A percentile compares a stretch with the other conserved stretches of the same genome.
Conservation (phyloP, 2,797 vertebrate species). For the Helostoma temminkii region DNA sequence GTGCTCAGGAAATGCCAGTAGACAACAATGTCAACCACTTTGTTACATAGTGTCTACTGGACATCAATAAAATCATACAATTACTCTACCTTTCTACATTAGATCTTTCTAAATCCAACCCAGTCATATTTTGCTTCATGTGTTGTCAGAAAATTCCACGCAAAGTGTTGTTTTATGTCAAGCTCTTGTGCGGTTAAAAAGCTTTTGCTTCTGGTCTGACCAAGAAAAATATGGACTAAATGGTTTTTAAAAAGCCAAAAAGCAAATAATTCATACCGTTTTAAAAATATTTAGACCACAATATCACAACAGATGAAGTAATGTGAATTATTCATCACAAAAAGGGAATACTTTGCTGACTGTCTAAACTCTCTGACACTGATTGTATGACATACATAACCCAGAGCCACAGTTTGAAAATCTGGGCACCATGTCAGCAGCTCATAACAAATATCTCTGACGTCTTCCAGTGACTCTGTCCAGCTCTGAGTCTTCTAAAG, state of each 20-base stretch:
- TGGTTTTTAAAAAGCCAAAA: not conserved
- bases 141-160: conserved; percentile 27
- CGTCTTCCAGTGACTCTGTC: conserved; percentile 17
- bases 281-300: conserved; percentile 1
- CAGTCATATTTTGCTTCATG: conserved; percentile 24
- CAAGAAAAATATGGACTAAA: conserved; percentile 5
- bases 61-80: conserved; percentile 29
- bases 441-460: conserved; percentile 19
- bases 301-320: conserved; percentile 1
- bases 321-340: conserved; percentile 1
- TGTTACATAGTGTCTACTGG: conserved; percentile 5
- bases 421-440: conserved; percentile 4
- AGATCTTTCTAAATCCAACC: not conserved
- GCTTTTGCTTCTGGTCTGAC: conserved; percentile 8
- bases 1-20: not conserved
- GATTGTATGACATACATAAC: conserved; percentile 2
- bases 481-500: not conserved
- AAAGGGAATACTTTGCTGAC: not conserved
- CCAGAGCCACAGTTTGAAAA: not conserved
- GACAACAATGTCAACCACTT: not conserved
- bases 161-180: conserved; percentile 8
- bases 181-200: conserved; percentile 9
- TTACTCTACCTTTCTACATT: not conserved
- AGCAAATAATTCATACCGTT: conserved; percentile 9
- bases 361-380: not conserved